Percentiles rank a stretch among this genome's conserved stretches.
phyloP scores from a whole-genome alignment of 2,888 invertebrate species.

The Mystacides longicornis region DNA sequence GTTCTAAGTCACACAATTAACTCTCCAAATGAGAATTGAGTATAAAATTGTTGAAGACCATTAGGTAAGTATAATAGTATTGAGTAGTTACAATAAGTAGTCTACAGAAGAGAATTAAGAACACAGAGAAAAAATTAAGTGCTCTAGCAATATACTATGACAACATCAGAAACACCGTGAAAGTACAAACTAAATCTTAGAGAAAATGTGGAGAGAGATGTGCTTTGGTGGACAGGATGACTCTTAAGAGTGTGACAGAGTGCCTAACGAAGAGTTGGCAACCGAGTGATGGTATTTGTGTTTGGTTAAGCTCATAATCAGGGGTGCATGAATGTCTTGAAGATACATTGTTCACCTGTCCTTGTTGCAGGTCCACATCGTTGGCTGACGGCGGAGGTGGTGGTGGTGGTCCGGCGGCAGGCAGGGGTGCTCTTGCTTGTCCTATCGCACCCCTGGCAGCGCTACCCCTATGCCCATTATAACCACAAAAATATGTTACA shows the following conservation, averaged over 20 bases:
- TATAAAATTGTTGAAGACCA: no score
- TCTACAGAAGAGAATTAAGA: no score
- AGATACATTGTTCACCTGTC: slow-evolving; percentile 22
- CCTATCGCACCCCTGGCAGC: slow-evolving; percentile 18
- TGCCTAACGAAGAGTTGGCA: background rate
- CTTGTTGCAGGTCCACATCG: slow-evolving; percentile 20
- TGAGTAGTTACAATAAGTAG: no score
- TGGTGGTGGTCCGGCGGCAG: slow-evolving; percentile 7
- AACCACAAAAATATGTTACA: slow-evolving; percentile 1
- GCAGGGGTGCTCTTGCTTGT: slow-evolving; percentile 13
- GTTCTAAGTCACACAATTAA: no score
- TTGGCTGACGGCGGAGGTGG: slow-evolving; percentile 6
- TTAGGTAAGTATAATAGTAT: no score
- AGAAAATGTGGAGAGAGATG: background rate
- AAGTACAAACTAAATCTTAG: no score
- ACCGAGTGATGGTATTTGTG: background rate
- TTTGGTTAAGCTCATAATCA: slow-evolving; percentile 1
- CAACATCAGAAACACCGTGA: no score
- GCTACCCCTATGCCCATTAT: slow-evolving; percentile 14
- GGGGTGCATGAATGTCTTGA: slow-evolving; percentile 11
- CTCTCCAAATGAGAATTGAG: no score
- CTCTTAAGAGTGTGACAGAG: background rate
- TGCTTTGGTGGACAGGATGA: background rate
- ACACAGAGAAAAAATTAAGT: no score
- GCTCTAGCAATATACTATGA: no score